Evolutionary conservation across 2,888 invertebrate species (phyloP).

Genomic region (Sabellastarte sp.): DNA sequence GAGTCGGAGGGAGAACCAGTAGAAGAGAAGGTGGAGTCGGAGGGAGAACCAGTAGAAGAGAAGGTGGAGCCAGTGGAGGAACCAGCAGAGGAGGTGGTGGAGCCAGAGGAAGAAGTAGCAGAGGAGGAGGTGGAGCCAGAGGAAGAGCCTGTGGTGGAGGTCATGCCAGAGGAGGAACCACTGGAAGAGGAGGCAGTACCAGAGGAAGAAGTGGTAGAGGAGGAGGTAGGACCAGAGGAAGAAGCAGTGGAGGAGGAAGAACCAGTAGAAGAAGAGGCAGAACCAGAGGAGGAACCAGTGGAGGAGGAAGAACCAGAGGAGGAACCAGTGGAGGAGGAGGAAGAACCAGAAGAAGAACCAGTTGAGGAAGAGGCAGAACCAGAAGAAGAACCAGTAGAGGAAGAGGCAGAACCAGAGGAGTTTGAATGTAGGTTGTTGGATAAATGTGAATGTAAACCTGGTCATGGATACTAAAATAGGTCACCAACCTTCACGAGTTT

Average conservation of each 20-base stretch:
- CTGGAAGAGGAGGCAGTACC: neutral
- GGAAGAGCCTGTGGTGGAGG: too few relatives aligned
- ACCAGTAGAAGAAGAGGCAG: neutral
- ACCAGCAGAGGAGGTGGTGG: neutral
- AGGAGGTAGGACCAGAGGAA: conserved; percentile 4
- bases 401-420: neutral
- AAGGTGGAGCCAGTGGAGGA: neutral
- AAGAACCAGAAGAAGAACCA: conserved; percentile 6
- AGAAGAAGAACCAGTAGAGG: too few relatives aligned
- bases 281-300: neutral
- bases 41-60: neutral
- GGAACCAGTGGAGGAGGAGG: too few relatives aligned
- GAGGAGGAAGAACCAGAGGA: conserved; percentile 6
- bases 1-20: neutral
- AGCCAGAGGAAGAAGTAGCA: neutral
- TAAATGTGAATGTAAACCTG: neutral
- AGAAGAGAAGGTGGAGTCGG: neutral
- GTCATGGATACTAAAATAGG: too few relatives aligned
- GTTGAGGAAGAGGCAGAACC: conserved; percentile 1
- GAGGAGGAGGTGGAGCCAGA: neutral
- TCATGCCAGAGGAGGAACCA: neutral
- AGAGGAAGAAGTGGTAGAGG: neutral
- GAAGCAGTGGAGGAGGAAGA: neutral
- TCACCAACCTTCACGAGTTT: too few relatives aligned
- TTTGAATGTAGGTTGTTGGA: too few relatives aligned